Evolutionary conservation across 1,140 invertebrate genomes (phyloP), one percentile per base, ranked within the genome.

Genomic region (Euwallacea fornicatus): DNA sequence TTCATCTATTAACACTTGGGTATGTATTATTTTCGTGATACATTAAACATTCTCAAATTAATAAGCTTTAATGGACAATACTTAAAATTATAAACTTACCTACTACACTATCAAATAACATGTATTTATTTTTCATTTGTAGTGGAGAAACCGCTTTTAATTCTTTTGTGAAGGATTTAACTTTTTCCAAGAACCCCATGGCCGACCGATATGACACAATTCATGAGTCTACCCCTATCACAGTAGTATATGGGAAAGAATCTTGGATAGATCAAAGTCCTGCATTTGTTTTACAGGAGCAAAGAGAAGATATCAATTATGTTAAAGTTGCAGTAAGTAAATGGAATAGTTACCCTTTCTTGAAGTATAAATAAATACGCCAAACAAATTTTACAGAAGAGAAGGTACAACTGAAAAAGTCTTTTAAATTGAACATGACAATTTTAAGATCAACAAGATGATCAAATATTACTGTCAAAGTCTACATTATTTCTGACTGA

Each of bases 101-200:
- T 33, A 33, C 1, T 33, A 33, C 21, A 33, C 21, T 33, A 2
- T 33, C 21, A 33, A 33, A 33, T 33, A 33, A 33, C 4, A 58
- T 16, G 21, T 9, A 6, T 16, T 10, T 16, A 13, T 58, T 59
- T 68, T 61, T 62, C 15, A 15, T 54, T 83, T 85, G 7, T 77
- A 96, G 94, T 70, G 97, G 97, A 4, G 97, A 99, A 83, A 89
- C 90, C 71, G 97, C 96, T 11, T 98, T 98, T 84, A 93, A 94
- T 82, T 86, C 89, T 0, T 89, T 99, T 88, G 94, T 94, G 86
- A 85, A 88, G 55, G 88, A 89, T 43, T 94, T 96, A 82, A 97
- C 95, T 8, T 99, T 96, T 96, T 95, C 97, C 0, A 96, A 95
- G 84, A 88, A 94, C 83, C 97, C 97, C 7, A 97, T 99, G 90